Conservation (phyloP, 2,888 invertebrate species). For the Yponomeuta malinellus region DNA sequence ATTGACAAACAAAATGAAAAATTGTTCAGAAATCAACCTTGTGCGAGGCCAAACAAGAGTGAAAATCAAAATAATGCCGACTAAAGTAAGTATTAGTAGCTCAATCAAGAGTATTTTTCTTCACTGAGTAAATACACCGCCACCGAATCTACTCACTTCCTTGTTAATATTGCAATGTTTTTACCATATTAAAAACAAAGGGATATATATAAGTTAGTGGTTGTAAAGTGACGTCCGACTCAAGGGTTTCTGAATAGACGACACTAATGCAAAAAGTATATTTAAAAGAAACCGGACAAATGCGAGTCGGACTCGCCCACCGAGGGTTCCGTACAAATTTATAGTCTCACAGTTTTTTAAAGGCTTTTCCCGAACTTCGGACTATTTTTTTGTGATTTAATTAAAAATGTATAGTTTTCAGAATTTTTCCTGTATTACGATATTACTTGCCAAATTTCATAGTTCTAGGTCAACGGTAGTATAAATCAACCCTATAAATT, state of each 20-base stretch:
- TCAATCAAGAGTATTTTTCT: not conserved
- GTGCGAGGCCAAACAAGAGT: slow-evolving; percentile 14
- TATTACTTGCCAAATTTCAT: no score
- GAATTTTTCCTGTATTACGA: no score
- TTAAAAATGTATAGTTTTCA: no score
- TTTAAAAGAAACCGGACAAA: not conserved
- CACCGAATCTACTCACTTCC: slow-evolving; percentile 2
- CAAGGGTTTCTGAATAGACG: no score
- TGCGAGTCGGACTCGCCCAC: no score
- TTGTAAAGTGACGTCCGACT: no score
- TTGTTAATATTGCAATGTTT: not conserved
- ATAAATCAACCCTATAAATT: no score
- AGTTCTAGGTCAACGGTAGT: no score
- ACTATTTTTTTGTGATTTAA: no score
- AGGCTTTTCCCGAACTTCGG: no score
- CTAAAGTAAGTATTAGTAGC: slow-evolving; percentile 5
- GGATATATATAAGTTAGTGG: not conserved
- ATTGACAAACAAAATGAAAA: not conserved
- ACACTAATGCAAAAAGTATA: not conserved
- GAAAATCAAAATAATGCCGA: slow-evolving; percentile 1
- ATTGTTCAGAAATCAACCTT: slow-evolving; percentile 6
- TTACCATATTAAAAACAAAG: not conserved
- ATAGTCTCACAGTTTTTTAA: no score
- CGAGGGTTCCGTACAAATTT: no score
- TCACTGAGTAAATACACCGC: slow-evolving; percentile 6